phyloP scores from a whole-genome alignment of 2,113 vertebrate species.

The Pteropus alecto region DNA sequence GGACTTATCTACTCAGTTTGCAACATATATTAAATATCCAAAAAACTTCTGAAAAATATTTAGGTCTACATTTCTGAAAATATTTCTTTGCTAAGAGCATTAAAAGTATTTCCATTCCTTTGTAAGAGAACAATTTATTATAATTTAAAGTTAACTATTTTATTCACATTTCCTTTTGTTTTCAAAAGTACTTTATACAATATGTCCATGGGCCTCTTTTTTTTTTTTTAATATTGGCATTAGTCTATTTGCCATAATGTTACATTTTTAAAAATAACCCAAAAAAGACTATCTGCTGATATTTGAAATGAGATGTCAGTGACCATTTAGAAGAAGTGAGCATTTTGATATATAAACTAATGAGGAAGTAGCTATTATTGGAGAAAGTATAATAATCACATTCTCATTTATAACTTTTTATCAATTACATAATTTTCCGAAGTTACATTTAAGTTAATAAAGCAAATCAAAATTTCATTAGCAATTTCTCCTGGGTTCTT shows the following conservation, averaged over 20 bases:
- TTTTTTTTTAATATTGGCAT: not conserved
- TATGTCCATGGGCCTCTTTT: not conserved
- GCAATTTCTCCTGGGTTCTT: not conserved
- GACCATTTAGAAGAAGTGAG: not conserved
- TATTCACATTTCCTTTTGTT: not conserved
- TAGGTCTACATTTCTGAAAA: not conserved
- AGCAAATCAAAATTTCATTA: not conserved
- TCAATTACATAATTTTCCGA: not conserved
- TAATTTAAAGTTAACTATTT: not conserved
- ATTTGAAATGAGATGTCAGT: not conserved
- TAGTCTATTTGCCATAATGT: not conserved
- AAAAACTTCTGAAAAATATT: slow-evolving; percentile 19
- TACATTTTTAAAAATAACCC: not conserved
- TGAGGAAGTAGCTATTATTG: not conserved
- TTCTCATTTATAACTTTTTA: not conserved
- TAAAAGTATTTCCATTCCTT: not conserved
- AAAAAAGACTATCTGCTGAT: not conserved
- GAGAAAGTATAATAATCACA: not conserved
- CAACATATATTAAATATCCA: not conserved
- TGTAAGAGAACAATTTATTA: not conserved
- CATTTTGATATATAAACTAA: not conserved
- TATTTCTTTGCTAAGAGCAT: not conserved
- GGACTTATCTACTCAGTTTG: not conserved
- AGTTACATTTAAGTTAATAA: not conserved
- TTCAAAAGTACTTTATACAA: not conserved